Evolutionary conservation across 53 echinoderm and acorn worm species (phyloP).

Genomic region (Patiria pectinifera): DNA sequence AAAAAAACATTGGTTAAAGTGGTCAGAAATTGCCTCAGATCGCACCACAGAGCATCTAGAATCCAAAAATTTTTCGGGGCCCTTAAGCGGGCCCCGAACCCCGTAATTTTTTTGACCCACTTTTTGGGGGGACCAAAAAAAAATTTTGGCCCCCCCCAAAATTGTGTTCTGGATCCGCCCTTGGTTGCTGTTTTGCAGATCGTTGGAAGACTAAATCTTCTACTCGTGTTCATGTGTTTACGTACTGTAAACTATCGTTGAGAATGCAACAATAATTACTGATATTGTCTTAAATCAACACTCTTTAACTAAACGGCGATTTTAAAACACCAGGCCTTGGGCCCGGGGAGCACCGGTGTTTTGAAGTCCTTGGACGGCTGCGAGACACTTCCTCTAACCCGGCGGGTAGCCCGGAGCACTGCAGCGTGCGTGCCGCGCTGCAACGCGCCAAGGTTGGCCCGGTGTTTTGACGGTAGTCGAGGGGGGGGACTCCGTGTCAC

Average conservation of each 20-base stretch:
- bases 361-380: slow-evolving; percentile 58
- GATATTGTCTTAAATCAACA: neutral
- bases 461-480: slow-evolving; percentile 26
- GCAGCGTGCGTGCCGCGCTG: neutral
- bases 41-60: no score
- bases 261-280: neutral
- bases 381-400: slow-evolving; percentile 59
- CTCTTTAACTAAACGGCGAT: neutral
- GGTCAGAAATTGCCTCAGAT: no score
- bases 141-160: no score
- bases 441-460: slow-evolving; percentile 22
- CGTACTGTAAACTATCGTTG: neutral
- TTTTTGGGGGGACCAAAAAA: no score
- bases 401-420: slow-evolving; percentile 35
- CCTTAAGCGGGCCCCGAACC: no score
- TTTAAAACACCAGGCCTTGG: slow-evolving; percentile 23
- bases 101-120: no score
- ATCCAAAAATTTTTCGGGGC: no score
- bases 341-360: slow-evolving; percentile 42
- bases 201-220: neutral
- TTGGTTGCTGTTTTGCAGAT: neutral
- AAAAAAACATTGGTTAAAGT: no score
- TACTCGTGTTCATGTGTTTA: neutral
- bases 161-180: no score
- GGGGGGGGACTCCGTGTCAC: neutral